Conservation (phyloP, 2,888 invertebrate species). For the Protophormia terraenovae region DNA sequence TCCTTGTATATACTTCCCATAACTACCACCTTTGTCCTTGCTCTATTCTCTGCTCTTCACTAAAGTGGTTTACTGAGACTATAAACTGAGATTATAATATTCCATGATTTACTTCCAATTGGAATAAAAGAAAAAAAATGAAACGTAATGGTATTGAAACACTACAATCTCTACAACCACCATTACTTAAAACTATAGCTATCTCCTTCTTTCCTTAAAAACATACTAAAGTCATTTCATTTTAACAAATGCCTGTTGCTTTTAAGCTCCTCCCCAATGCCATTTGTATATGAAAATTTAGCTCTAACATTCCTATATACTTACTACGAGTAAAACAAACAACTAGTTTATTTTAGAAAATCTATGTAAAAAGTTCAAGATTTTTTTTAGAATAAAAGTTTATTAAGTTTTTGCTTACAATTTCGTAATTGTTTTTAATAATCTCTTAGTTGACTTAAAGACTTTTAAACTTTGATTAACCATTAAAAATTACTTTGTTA, state of each 20-base stretch:
- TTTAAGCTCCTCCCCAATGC: slow-evolving; percentile 55
- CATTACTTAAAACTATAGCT: background rate
- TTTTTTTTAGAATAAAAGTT: background rate
- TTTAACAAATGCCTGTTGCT: slow-evolving; percentile 57
- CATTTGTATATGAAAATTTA: slow-evolving; percentile 17
- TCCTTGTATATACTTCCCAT: background rate
- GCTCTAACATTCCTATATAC: background rate
- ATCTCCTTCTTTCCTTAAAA: slow-evolving; percentile 34
- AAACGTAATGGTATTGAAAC: slow-evolving; percentile 45
- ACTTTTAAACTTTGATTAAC: slow-evolving; percentile 29
- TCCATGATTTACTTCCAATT: slow-evolving; percentile 66
- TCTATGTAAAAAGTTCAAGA: background rate
- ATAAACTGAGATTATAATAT: slow-evolving; percentile 51
- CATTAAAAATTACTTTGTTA: background rate
- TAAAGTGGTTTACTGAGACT: slow-evolving; percentile 43
- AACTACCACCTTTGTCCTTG: slow-evolving; percentile 23
- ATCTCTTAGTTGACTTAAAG: background rate
- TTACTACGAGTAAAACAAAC: background rate
- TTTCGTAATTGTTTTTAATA: background rate
- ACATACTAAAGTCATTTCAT: background rate
- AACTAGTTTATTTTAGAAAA: background rate
- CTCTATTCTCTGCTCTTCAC: slow-evolving; percentile 57
- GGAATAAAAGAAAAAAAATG: slow-evolving; percentile 52
- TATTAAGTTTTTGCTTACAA: background rate
- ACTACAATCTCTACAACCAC: background rate